Evolutionary conservation across 2,797 vertebrate genomes (phyloP), one percentile per base, ranked within the genome.

Genomic region (Myotis vivesi): DNA sequence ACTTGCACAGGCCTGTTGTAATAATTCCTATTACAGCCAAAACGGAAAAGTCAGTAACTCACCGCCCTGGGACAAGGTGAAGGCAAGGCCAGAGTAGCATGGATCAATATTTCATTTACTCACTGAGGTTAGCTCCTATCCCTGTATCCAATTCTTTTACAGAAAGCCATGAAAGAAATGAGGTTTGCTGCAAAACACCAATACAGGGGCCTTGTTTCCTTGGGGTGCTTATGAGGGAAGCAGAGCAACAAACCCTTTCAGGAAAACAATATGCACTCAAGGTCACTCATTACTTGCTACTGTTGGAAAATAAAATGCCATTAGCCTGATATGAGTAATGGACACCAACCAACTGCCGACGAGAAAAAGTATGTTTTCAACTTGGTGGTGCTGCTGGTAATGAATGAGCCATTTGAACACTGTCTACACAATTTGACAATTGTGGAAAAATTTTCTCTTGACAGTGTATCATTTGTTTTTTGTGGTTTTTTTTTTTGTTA

Each of bases 101-200:
- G 98, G 99, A 99, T 99, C 99, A 99, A 99, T 99, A 99, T 99
- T 99, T 99, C 99, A 99, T 99, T 99, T 99, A 99, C 99, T 99
- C 99, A 98, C 99, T 98, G 98, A 98, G 98, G 98, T 98, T 98
- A 98, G 98, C 98, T 98, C 99, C 99, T 98, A 98, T 99, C 98
- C 98, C 98, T 98, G 99, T 99, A 99, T 99, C 99, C 99, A 99
- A 99, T 99, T 99, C 99, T 98, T 98, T 99, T 99, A 98, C 98
- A 98, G 98, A 98, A 98, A 98, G 98, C 97, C 97, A 98, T 98
- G 98, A 98, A 99, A 99, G 99, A 99, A 99, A 99, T 99, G 98
- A 99, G 99, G 98, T 99, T 98, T 98, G 98, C 98, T 98, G 98
- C 99, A 99, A 99, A 99, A 98, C 98, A 98, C 98, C 98, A 97